A percentile compares a stretch with the other conserved stretches of the same genome.
phyloP scores from a whole-genome alignment of 2,113 vertebrate species.

The Ammodytes marinus region DNA sequence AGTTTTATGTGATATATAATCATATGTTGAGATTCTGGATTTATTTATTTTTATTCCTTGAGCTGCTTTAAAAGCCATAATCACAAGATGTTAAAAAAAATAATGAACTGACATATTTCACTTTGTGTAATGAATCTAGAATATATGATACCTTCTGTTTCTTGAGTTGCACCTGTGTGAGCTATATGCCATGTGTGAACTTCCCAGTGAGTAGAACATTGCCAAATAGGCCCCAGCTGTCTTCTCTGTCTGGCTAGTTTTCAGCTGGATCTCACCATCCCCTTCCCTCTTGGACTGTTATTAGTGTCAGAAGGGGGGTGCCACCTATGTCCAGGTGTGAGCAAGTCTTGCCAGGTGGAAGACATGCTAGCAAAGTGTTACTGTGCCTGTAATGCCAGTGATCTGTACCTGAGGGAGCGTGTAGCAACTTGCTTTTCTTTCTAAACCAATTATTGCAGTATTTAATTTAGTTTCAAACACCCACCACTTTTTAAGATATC shows the following conservation, averaged over 20 bases:
- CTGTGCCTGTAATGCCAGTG: slow-evolving; percentile 54
- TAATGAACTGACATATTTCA: no score
- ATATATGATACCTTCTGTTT: no score
- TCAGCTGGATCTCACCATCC: slow-evolving; percentile 64
- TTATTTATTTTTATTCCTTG: no score
- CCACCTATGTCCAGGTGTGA: slow-evolving; percentile 72
- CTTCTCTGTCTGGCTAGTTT: slow-evolving; percentile 61
- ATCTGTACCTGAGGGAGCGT: slow-evolving; percentile 23
- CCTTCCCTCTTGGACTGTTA: slow-evolving; percentile 59
- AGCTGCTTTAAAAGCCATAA: no score
- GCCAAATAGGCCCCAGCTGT: slow-evolving; percentile 76
- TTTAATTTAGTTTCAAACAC: slow-evolving; percentile 46
- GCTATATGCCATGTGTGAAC: slow-evolving; percentile 71
- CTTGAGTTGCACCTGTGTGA: no score
- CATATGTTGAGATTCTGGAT: no score
- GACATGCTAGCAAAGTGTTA: slow-evolving; percentile 70
- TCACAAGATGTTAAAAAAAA: no score
- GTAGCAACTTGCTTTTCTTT: slow-evolving; percentile 20
- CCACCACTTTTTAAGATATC: neutral
- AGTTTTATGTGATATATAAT: no score
- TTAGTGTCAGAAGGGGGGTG: slow-evolving; percentile 72
- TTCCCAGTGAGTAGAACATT: slow-evolving; percentile 54
- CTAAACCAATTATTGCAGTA: slow-evolving; percentile 46
- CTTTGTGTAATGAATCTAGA: no score
- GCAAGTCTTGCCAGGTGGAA: slow-evolving; percentile 67